Base-by-base conservation (phyloP, 2,888 invertebrate species). In the Temnothorax ravouxi region DNA sequence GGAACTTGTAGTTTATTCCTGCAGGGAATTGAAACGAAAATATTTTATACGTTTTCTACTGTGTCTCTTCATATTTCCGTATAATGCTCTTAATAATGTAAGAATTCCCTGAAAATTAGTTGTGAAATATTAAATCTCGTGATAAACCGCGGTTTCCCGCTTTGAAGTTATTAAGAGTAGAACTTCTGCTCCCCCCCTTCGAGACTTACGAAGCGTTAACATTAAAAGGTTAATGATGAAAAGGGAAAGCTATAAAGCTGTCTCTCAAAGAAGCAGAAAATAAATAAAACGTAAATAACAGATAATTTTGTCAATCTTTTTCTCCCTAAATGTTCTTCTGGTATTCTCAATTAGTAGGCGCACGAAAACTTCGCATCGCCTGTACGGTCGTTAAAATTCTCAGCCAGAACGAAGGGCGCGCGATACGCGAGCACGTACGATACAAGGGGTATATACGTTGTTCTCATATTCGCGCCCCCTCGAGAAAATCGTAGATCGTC, bases 401-500 rank as follows among this genome's bases (percentile, higher is more conserved):
- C 75, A 8, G 72, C 2, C 18, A 1, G 34, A 34, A 34, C 38
- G 79, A 79, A 50, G 29, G 44, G 29, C 50, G 38, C 54, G 44
- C 56, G 44, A 44, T 72, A 56, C 41, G n/a, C 38, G 41, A 72
- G 21, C 56, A 56, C 79, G 79, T 59, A 59, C 56, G 29, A 47
- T 74, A 79, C 18, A 47, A 21, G 44, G 44, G 74, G 21, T 21
- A 34, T 21, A 34, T 72, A 79, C 64, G 67, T 66, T 66, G 81
- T 67, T 77, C 59, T 47, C 81, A 62, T 80, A 80, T 80, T 80
- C 67, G 59, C 82, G 47, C 29, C 61, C 61, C 13, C 74, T 41
- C 59, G 59, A 76, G 66, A 62, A 83, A 74, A 81, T 81, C 81
- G 66, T 66, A 61, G 84, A 86, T 86, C 21, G 81, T 74, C 81